phyloP scores from a whole-genome alignment of 2,888 invertebrate genomes.

The Tyria jacobaeae region DNA sequence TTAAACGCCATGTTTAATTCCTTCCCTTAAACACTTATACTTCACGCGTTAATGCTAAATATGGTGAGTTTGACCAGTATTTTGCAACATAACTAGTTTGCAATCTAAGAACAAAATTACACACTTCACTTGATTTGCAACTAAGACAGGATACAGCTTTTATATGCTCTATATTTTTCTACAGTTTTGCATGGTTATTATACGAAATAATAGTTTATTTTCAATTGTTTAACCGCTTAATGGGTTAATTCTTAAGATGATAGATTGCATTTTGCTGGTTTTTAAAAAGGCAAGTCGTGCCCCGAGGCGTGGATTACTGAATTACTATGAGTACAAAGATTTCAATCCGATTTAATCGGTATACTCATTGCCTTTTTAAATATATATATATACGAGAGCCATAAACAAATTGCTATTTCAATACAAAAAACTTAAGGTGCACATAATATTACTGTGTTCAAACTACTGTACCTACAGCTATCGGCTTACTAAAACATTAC shows the following conservation, averaged over 20 bases:
- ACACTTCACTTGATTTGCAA: slow-evolving; percentile 16
- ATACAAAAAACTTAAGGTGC: too few species aligned
- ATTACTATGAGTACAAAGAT: neutral
- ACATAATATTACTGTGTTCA: too few species aligned
- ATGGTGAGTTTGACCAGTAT: slow-evolving; percentile 8
- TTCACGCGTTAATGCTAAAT: slow-evolving; percentile 11
- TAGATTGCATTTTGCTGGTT: slow-evolving; percentile 18
- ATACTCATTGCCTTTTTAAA: too few species aligned
- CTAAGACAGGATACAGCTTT: slow-evolving; percentile 14
- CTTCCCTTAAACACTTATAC: neutral
- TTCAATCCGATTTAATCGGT: neutral
- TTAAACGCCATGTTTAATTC: neutral
- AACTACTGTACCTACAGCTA: too few species aligned
- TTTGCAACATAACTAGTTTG: slow-evolving; percentile 12
- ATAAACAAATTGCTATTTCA: too few species aligned
- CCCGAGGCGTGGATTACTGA: neutral
- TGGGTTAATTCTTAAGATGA: slow-evolving; percentile 14
- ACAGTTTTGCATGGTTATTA: slow-evolving; percentile 12
- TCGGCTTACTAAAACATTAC: too few species aligned
- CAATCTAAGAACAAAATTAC: slow-evolving; percentile 6
- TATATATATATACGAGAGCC: too few species aligned
- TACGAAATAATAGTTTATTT: slow-evolving; percentile 12
- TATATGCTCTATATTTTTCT: slow-evolving; percentile 16
- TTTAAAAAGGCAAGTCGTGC: neutral
- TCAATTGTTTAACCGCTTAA: slow-evolving; percentile 15